Conservation (phyloP, 2,797 vertebrate genomes). For the Lepus oiostolus region DNA sequence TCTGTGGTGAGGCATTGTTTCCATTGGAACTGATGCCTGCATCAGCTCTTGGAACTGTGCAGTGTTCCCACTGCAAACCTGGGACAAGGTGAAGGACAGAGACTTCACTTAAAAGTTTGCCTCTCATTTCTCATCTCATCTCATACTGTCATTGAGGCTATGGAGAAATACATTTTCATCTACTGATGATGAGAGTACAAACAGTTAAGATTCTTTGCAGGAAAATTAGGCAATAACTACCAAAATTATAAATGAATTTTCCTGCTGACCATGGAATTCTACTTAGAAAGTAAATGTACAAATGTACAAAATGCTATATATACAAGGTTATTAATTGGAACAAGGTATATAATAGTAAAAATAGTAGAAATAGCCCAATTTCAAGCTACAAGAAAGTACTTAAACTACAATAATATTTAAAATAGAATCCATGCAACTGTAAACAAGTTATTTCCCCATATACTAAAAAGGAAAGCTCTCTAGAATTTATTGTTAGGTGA, state of each 20-base stretch:
- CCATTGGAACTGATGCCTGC: conserved; percentile 61
- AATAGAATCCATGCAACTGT: neutral
- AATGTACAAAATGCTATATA: neutral
- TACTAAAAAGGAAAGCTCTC: neutral
- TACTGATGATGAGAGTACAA: neutral
- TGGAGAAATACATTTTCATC: neutral
- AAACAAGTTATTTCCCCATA: neutral
- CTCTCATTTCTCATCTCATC: neutral
- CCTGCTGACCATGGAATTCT: neutral
- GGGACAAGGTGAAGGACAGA: neutral
- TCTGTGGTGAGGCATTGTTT: conserved; percentile 50
- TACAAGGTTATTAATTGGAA: neutral
- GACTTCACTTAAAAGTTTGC: neutral
- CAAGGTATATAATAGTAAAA: neutral
- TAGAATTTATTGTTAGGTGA: neutral
- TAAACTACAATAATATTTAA: neutral
- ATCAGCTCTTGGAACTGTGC: conserved; percentile 5
- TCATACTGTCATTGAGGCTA: neutral
- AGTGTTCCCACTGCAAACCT: neutral
- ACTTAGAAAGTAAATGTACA: conserved; percentile 10
- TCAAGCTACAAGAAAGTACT: conserved; percentile 28
- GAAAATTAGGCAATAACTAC: neutral
- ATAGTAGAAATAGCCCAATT: conserved; percentile 18
- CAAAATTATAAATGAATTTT: conserved; percentile 5
- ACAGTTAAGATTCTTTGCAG: neutral